These are phyloP conservation scores for Calliphora vicina DNA, from an alignment of 1,140 invertebrate species.

Conservation along the genomic window DNA sequence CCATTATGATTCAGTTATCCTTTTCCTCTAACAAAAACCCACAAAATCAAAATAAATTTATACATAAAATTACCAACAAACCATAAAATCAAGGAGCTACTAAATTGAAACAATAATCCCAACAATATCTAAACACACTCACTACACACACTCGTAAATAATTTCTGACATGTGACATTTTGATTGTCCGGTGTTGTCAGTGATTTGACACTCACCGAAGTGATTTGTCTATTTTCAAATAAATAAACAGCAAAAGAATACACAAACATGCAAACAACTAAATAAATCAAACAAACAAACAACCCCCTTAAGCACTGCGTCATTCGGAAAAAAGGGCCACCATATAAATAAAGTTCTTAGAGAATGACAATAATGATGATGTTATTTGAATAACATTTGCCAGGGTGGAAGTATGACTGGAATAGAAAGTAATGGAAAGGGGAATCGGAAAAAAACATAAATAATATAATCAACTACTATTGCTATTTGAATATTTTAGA, in stretches of 20 bases:
- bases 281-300: background rate
- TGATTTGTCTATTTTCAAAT: constrained; percentile 21
- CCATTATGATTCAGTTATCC: background rate
- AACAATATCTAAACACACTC: background rate
- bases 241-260: background rate
- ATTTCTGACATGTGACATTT: background rate
- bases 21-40: background rate
- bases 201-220: constrained; percentile 36
- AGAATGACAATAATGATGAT: background rate
- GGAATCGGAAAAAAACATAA: no score
- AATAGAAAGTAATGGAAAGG: no score
- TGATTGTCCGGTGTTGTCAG: constrained; percentile 28
- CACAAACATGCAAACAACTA: background rate
- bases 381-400: no score
- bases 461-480: no score
- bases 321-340: background rate
- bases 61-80: background rate
- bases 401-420: no score
- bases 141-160: background rate
- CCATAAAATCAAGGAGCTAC: background rate
- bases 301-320: background rate
- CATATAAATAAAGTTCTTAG: background rate
- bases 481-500: no score
- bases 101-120: no score
- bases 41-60: background rate